These are phyloP conservation scores for Pocillopora grandis DNA, from an alignment of 92 coral and sea anemone species.

Conservation along the genomic window DNA sequence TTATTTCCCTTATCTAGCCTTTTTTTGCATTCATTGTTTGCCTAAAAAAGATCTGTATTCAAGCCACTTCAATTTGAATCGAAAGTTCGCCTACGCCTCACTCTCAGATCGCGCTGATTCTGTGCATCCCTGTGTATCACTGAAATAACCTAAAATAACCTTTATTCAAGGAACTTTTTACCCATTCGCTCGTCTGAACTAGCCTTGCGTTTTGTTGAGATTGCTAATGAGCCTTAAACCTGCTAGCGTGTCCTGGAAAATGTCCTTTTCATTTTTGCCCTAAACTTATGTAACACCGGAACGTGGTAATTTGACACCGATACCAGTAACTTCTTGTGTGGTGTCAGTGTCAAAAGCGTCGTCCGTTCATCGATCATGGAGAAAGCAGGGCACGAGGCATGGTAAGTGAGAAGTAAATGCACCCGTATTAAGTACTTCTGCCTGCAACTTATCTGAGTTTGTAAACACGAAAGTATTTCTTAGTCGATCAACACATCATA, in stretches of 20 bases:
- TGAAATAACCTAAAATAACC: neutral
- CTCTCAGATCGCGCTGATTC: conserved; percentile 7
- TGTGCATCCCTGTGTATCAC: conserved; percentile 1
- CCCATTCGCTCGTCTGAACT: neutral
- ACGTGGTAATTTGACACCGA: neutral
- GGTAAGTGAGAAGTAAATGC: conserved; percentile 11
- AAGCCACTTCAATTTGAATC: neutral
- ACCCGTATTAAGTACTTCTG: conserved; percentile 12
- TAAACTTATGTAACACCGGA: conserved; percentile 4
- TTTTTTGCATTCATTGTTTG: neutral
- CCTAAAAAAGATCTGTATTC: neutral
- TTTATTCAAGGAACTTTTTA: neutral
- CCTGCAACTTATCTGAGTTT: conserved; percentile 1
- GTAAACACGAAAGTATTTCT: conserved; percentile 9
- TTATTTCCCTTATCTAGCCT: neutral
- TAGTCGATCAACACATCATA: conserved; percentile 1
- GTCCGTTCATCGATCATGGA: conserved; percentile 2
- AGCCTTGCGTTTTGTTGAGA: neutral
- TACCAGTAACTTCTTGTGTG: neutral
- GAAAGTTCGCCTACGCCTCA: neutral
- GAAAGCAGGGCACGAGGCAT: conserved; percentile 7
- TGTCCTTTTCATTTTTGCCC: conserved; percentile 3
- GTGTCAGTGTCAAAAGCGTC: neutral
- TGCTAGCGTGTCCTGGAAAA: conserved; percentile 10
- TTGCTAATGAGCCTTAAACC: neutral